phyloP scores from a whole-genome alignment of 2,113 vertebrate species.

The Sinocyclocheilus anophthalmus region DNA sequence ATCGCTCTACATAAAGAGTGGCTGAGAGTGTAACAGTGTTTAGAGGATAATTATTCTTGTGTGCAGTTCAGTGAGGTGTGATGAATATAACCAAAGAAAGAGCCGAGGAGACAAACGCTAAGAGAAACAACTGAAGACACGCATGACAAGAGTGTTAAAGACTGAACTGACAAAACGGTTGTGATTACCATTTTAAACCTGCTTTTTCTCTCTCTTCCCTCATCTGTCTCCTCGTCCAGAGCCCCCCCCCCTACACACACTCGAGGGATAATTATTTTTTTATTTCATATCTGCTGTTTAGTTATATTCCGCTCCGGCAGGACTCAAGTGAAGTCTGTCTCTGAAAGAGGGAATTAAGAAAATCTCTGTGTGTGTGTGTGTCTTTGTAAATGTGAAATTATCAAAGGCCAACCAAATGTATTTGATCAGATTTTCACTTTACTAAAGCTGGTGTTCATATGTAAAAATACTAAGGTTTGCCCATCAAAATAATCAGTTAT shows the following conservation, averaged over 20 bases:
- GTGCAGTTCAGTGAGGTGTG: not conserved
- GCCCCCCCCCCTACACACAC: not conserved
- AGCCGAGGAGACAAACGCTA: not conserved
- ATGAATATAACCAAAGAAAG: conserved; percentile 2
- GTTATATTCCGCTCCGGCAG: not conserved
- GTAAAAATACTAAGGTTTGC: not conserved
- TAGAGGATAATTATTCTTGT: conserved; percentile 19
- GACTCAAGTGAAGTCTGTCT: not conserved
- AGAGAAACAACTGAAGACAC: not conserved
- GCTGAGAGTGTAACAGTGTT: conserved; percentile 7
- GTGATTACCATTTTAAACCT: conserved; percentile 23
- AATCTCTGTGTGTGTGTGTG: not conserved
- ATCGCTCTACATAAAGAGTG: not conserved
- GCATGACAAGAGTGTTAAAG: not conserved
- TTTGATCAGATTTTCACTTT: not conserved
- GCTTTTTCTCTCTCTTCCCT: not conserved
- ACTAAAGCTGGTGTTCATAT: not conserved
- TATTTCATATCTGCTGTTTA: conserved; percentile 15
- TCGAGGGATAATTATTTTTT: conserved; percentile 14
- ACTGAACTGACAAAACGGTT: not conserved
- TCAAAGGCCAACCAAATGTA: not conserved
- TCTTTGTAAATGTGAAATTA: not conserved
- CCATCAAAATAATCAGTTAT: not conserved
- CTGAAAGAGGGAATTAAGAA: too few relatives aligned
- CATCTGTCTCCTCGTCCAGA: not conserved